These are phyloP conservation scores for Ptychobarbus kaznakovi DNA, from an alignment of 2,797 vertebrate genomes.

Conservation along the genomic window DNA sequence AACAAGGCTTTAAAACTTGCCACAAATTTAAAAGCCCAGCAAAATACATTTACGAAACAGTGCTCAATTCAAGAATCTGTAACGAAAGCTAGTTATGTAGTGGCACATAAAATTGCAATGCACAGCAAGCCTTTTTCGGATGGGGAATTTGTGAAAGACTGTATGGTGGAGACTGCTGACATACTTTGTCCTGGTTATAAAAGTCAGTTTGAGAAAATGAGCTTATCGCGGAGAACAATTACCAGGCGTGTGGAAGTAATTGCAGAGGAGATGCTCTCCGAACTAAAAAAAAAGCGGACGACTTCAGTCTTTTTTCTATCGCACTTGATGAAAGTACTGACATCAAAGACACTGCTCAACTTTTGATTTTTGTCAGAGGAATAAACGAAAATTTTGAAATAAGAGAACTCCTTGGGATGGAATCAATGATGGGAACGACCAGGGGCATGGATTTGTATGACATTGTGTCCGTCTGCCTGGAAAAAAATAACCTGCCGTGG, in stretches of 20 bases:
- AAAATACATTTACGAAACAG: constrained; percentile 54
- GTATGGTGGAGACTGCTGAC: not conserved
- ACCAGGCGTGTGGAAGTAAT: not conserved
- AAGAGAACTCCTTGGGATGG: too few relatives aligned
- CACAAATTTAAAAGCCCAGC: constrained; percentile 53
- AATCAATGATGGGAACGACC: too few relatives aligned
- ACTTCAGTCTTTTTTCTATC: too few relatives aligned
- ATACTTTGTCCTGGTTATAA: not conserved
- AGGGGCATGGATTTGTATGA: too few relatives aligned
- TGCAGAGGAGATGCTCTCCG: not conserved
- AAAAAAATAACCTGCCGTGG: too few relatives aligned
- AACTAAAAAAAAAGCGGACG: not conserved
- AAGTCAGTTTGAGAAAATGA: not conserved
- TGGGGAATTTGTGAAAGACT: not conserved
- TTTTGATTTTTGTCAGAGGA: not conserved
- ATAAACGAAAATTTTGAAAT: not conserved
- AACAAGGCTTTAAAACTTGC: constrained; percentile 16
- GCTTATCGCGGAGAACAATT: not conserved
- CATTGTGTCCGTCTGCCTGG: too few relatives aligned
- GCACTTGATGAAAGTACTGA: too few relatives aligned
- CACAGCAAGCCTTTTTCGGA: not conserved
- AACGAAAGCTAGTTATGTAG: constrained; percentile 13
- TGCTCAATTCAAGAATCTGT: constrained; percentile 21
- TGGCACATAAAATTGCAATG: constrained; percentile 11
- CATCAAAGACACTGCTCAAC: not conserved